Conservation (phyloP, 2,888 invertebrate genomes). For the Catocala nupta region DNA sequence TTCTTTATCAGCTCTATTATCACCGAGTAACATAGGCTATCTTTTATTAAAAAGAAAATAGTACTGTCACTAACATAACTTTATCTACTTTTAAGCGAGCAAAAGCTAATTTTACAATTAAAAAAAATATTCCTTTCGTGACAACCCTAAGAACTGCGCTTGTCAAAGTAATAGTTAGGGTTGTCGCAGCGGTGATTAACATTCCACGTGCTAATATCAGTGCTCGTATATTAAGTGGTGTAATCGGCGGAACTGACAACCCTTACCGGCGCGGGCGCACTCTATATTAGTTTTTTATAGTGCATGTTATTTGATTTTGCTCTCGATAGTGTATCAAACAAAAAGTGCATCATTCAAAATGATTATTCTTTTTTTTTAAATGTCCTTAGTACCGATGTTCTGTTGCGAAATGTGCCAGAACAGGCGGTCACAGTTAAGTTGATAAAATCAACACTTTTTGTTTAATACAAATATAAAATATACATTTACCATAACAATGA, state of each 20-base stretch:
- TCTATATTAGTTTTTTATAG: slow-evolving; percentile 57
- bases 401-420: no score
- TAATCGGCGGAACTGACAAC: slow-evolving; percentile 71
- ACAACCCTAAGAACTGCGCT: slow-evolving; percentile 63
- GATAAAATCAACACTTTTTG: no score
- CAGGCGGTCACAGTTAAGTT: no score
- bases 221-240: slow-evolving; percentile 77
- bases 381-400: no score
- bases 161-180: slow-evolving; percentile 63
- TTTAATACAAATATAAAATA: no score
- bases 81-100: no score
- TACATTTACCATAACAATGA: no score
- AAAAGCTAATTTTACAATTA: not conserved
- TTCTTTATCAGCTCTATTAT: no score
- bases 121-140: slow-evolving; percentile 15
- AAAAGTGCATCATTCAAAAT: no score
- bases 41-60: no score
- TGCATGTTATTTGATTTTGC: slow-evolving; percentile 53
- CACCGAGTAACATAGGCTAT: no score
- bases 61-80: not conserved
- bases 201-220: slow-evolving; percentile 75
- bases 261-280: slow-evolving; percentile 4
- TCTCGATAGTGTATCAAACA: not conserved
- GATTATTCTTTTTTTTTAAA: no score
- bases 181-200: slow-evolving; percentile 74